Percentiles rank a stretch among this genome's conserved stretches.
Conservation (phyloP, 2,888 invertebrate species). For the Apodemia hepburni region DNA sequence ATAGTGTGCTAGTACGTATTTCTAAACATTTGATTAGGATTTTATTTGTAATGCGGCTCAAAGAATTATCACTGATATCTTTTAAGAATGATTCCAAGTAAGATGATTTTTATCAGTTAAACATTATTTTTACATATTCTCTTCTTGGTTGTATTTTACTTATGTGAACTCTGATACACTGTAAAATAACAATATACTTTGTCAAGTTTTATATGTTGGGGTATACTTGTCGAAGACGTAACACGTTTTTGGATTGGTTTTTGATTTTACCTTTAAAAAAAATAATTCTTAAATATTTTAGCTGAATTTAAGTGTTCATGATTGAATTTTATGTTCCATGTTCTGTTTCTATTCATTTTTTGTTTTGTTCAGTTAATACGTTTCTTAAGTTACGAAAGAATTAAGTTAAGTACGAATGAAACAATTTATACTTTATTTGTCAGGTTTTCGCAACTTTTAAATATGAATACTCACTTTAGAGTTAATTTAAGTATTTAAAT, state of each 20-base stretch:
- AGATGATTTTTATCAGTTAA: conserved; percentile 11
- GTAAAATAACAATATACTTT: not conserved
- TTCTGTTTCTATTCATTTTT: no score
- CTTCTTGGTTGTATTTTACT: not conserved
- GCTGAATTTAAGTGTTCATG: no score
- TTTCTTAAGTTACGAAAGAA: no score
- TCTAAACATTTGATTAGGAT: conserved; percentile 44
- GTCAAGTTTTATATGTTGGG: not conserved
- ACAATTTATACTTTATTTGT: no score
- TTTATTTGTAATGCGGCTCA: conserved; percentile 34
- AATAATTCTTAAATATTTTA: no score
- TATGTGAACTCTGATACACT: not conserved
- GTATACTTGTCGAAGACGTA: not conserved
- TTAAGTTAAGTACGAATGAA: no score
- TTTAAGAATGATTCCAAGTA: conserved; percentile 27
- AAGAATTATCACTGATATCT: conserved; percentile 2
- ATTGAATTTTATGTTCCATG: no score
- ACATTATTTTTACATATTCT: not conserved
- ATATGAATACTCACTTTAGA: no score
- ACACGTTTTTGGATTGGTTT: no score
- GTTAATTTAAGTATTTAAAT: no score
- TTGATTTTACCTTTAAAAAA: fast-evolving
- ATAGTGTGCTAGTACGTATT: conserved; percentile 51
- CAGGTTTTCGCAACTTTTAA: no score
- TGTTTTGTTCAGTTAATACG: no score